Evolutionary conservation across 2,888 invertebrate species (phyloP).

Genomic region (Marasmarcha lunaedactyla): DNA sequence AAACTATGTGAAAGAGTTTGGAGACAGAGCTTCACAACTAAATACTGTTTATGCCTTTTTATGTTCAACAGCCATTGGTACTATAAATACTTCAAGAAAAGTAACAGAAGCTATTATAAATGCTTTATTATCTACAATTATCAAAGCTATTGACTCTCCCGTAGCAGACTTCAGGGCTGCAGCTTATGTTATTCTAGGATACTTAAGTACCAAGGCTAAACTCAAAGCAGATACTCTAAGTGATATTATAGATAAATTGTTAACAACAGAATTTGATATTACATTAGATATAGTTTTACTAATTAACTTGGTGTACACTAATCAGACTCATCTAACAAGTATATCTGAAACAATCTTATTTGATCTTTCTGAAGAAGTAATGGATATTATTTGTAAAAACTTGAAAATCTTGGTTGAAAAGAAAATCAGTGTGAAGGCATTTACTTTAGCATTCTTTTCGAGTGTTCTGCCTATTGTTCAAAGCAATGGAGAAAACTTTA

Average conservation of each 20-base stretch:
- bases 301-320: slow-evolving; percentile 77
- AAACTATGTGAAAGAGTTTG: slow-evolving; percentile 69
- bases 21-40: slow-evolving; percentile 68
- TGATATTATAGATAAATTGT: slow-evolving; percentile 64
- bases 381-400: slow-evolving; percentile 41
- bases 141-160: slow-evolving; percentile 76
- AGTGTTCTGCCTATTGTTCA: slow-evolving; percentile 63
- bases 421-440: slow-evolving; percentile 66
- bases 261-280: slow-evolving; percentile 44
- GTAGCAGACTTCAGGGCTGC: slow-evolving; percentile 79
- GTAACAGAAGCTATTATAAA: slow-evolving; percentile 75
- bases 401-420: slow-evolving; percentile 66
- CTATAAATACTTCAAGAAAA: slow-evolving; percentile 67
- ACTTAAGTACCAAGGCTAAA: slow-evolving; percentile 74
- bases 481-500: slow-evolving; percentile 49
- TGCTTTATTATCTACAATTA: slow-evolving; percentile 77
- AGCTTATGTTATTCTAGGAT: slow-evolving; percentile 79
- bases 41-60: slow-evolving; percentile 85
- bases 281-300: slow-evolving; percentile 73
- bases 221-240: slow-evolving; percentile 73
- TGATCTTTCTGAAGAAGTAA: slow-evolving; percentile 45
- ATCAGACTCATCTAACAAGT: slow-evolving; percentile 61
- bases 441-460: slow-evolving; percentile 69
- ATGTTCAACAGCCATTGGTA: slow-evolving; percentile 79
- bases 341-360: slow-evolving; percentile 66